These are phyloP conservation scores for Drosophila athabasca DNA, from an alignment of 1,140 invertebrate species.

Conservation along the genomic window DNA sequence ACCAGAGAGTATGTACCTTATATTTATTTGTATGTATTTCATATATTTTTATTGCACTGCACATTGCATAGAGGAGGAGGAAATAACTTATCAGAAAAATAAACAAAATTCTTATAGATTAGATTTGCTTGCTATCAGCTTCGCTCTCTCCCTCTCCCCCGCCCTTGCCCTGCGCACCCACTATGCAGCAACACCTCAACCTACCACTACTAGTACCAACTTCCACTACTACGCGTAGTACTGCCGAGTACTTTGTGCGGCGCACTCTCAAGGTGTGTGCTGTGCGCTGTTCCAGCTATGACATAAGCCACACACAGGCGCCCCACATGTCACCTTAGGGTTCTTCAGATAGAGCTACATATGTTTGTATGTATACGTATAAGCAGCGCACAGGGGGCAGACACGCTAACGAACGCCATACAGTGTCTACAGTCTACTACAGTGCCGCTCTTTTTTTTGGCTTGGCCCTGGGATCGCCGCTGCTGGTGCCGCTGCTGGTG, in stretches of 20 bases:
- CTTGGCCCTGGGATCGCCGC: slow-evolving; percentile 16
- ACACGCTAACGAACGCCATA: background rate
- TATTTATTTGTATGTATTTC: too few relatives aligned
- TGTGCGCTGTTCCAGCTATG: slow-evolving; percentile 17
- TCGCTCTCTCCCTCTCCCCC: background rate
- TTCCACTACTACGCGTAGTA: background rate
- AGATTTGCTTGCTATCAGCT: slow-evolving; percentile 32
- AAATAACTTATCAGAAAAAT: slow-evolving; percentile 44
- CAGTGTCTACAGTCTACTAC: background rate
- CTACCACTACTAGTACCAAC: too few relatives aligned
- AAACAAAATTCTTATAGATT: slow-evolving; percentile 34
- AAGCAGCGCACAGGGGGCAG: slow-evolving; percentile 18
- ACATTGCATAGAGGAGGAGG: slow-evolving; percentile 18
- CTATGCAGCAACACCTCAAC: background rate
- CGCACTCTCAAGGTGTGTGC: slow-evolving; percentile 44
- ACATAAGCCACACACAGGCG: slow-evolving; percentile 38
- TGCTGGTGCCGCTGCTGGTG: too few relatives aligned
- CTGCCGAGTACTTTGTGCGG: slow-evolving; percentile 20
- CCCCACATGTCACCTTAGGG: slow-evolving; percentile 29
- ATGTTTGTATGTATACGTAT: slow-evolving; percentile 6
- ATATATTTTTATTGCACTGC: background rate
- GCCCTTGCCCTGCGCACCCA: background rate
- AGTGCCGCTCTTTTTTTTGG: slow-evolving; percentile 9
- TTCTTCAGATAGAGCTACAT: slow-evolving; percentile 32
- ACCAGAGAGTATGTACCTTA: too few relatives aligned